Base-by-base conservation (phyloP, 2,888 invertebrate genomes). In the Ophioninae sp. region DNA sequence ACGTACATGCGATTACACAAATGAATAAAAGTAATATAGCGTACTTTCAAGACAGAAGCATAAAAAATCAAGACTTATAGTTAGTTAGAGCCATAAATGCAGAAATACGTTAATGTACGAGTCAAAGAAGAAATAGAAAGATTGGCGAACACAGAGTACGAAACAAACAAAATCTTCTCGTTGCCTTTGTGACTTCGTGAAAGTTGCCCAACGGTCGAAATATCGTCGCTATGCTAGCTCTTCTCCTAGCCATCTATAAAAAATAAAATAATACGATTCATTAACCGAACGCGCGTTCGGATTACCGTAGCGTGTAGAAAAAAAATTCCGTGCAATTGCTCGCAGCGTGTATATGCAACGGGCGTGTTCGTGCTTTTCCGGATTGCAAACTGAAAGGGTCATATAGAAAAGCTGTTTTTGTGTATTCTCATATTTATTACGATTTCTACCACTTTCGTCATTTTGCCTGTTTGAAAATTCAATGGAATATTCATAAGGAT, bases 201-300 rank as follows among this genome's bases (percentile, higher is more conserved):
- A 88, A 86, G 79, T 80, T 89, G 84, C 90, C 91, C 79, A 93
- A 91, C 41, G 93, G 93, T 87, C 94, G 93, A 23, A 93, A 93
- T 84, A 94, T 93, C 74, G 94, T 93, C 8, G 94, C 94, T 83
- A 94, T 94, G 87, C 94, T 94, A 74, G 94, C 94, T 86, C 95
- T 92, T 88, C 94, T 92, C 87, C 91, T 93, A 87, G 93, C 92
- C 83, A 93, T 91, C 89, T 93, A 89, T 79, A 91, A 91, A 88
- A 77, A 77, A 77, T 74, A 63, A 82, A 83, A 79, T 20, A 58
- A 80, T 59, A n/a, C 59, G 20, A 74, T 74, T 79, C 74, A 82
- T 85, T 84, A 77, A 67, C 81, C 83, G 81, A 83, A 82, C 85
- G 71, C 39, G 37, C 17, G 81, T 82, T 79, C 80, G 78, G 81